Conservation (phyloP, 2,888 invertebrate species). For the Mystacides longicornis region DNA sequence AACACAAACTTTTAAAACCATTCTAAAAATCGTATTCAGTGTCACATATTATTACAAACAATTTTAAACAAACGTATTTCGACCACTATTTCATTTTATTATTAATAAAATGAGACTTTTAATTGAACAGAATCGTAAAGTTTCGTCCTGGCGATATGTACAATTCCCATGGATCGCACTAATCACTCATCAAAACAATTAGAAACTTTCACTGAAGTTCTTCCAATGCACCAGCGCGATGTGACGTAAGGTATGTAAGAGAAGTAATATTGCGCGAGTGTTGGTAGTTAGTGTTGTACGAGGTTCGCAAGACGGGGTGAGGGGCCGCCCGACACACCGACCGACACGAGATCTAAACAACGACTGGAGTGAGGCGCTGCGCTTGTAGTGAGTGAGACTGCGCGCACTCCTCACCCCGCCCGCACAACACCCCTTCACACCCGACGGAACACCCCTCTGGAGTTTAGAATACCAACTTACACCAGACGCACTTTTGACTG, state of each 20-base stretch:
- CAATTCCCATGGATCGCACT: conserved; percentile 1
- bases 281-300: conserved; percentile 10
- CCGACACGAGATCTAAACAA: conserved; percentile 31
- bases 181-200: conserved; percentile 7
- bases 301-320: conserved; percentile 5
- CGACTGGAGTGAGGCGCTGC: conserved; percentile 46
- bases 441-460: conserved; percentile 13
- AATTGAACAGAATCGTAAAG: no score
- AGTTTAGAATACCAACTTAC: conserved; percentile 14
- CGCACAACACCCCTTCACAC: neutral
- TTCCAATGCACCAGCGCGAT: conserved; percentile 1
- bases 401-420: conserved; percentile 44
- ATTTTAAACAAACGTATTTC: conserved; percentile 4
- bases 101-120: no score
- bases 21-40: neutral
- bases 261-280: conserved; percentile 16
- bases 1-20: no score
- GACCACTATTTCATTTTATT: no score
- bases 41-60: neutral
- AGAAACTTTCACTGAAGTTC: conserved; percentile 3
- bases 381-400: conserved; percentile 47
- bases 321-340: conserved; percentile 4
- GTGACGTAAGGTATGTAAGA: conserved; percentile 17
- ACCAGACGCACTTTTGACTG: conserved; percentile 21
- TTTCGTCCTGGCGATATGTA: neutral